Evolutionary conservation across 2,888 invertebrate genomes (phyloP), one percentile per base, ranked within the genome.

Genomic region (Caenorhabditis sp.): DNA sequence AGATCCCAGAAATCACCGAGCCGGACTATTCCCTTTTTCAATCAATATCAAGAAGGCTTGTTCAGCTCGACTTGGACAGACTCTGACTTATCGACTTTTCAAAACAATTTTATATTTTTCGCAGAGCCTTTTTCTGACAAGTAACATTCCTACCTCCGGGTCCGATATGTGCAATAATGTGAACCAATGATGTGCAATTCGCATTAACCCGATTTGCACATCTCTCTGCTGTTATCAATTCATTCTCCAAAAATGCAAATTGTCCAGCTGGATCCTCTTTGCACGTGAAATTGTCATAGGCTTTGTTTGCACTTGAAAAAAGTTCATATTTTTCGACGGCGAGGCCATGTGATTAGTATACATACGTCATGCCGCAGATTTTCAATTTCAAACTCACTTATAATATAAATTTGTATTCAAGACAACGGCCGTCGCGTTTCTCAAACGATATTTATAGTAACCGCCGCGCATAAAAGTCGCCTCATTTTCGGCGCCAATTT

Each of bases 331-430:
- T 19, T 19, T n/a, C 17, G 12, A 37, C 8, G 23, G n/a, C n/a
- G 50, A 10, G 50, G 19, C 19, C 12, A 4, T 12, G 19, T 17
- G 8, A 50, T 12, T 50, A 19, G 50, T 17, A 36, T 8, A 36
- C 5, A 36, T 8, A 36, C 36, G 12, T 36, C 6, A 36, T 12
- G 36, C 12, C 6, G 23, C 1, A n/a, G 12, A 17, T 36, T 19
- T 21, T n/a, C 0, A 36, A 24, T 14, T 50, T 17, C 5, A 10
- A 31, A 75, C 77, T 64, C 26, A 83, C 69, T 62, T 76, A 72
- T 86, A 86, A 62, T 86, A 86, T 8, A 86, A 68, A 70, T 86
- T 86, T 6, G 86, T 86, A 68, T 86, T 86, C 17, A 86, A 72
- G 21, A 84, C 82, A 19, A 86, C 67, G 51, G 82, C 64, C 0